Base-by-base conservation (phyloP, 2,888 invertebrate species). In the Phania funesta region DNA sequence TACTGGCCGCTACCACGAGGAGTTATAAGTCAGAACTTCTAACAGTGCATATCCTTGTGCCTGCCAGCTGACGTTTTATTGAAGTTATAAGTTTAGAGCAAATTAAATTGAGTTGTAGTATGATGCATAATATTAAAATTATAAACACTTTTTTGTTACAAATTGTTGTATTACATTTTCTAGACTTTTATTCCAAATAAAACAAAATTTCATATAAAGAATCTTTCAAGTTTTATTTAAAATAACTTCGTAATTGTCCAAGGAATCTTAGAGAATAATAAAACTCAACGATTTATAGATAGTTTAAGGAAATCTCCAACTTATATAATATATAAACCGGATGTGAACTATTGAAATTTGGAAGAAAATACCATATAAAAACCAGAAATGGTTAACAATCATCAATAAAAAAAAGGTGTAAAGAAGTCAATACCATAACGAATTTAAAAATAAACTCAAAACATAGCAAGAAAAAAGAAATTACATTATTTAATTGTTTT, bases 251-350 rank as follows among this genome's bases (percentile, higher is more conserved):
- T 2, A 24, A 65, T 20, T 26, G 26, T 26, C 8, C 4, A 58
- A 56, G 16, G 60, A 22, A 38, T 38, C 24, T 38, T 26, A 24
- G 3, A 4, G 38, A 20, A 50, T 16, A 65, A 18, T 0, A 58
- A 26, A 35, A 1, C 32, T 18, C 5, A 38, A 50, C 48, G 64
- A 78, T 78, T 70, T 71, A 71, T 71, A 26, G 38, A n/a, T 3
- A 5, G 18, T 13, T 35, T 38, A 64, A 77, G 73, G 68, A 77
- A 81, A 77, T 64, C 29, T 48, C 20, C 35, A 67, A 73, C 68
- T 65, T 41, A 67, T 68, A 68, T 20, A 73, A 68, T 68, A 77
- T 56, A 78, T 44, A 78, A 82, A 82, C 82, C 82, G 82, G 82
- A 82, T 82, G 78, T 78, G 74, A 60, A 58, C 68, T 78, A 64